phyloP scores from a whole-genome alignment of 1,140 invertebrate species.

The Bombus waltoni region DNA sequence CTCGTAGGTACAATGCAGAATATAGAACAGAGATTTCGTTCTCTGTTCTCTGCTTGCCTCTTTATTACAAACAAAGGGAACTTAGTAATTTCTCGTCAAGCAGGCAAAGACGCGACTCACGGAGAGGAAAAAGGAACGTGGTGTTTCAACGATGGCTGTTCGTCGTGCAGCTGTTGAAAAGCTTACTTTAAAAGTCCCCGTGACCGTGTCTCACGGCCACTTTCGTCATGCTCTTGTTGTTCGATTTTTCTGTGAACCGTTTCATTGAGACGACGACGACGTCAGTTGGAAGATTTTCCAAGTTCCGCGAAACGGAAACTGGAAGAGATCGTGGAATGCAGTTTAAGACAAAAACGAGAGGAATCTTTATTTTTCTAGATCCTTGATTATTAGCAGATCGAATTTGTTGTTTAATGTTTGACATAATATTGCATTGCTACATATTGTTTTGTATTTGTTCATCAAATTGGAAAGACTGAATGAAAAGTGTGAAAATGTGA shows the following conservation, averaged over 20 bases:
- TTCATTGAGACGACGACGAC: background rate
- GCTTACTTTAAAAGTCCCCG: slow-evolving; percentile 27
- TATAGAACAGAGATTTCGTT: background rate
- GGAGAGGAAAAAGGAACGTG: background rate
- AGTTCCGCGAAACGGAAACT: background rate
- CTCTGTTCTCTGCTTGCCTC: background rate
- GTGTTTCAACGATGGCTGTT: background rate
- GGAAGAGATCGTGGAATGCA: background rate
- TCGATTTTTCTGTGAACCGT: slow-evolving; percentile 20
- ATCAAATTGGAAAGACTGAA: too few species aligned
- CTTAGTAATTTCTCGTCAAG: background rate
- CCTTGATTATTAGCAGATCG: background rate
- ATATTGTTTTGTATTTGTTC: background rate
- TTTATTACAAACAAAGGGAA: slow-evolving; percentile 16
- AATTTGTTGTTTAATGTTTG: background rate
- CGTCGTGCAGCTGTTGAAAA: background rate
- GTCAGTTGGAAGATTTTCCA: background rate
- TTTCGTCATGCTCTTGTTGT: background rate
- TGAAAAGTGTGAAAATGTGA: too few species aligned
- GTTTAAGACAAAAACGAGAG: background rate
- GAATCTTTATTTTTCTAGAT: background rate
- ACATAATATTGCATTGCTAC: background rate
- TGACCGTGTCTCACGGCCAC: slow-evolving; percentile 5
- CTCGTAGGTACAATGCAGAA: background rate
- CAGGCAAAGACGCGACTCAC: background rate